These are phyloP conservation scores for Drymonia ruficornis DNA, from an alignment of 2,888 invertebrate species.

Conservation along the genomic window DNA sequence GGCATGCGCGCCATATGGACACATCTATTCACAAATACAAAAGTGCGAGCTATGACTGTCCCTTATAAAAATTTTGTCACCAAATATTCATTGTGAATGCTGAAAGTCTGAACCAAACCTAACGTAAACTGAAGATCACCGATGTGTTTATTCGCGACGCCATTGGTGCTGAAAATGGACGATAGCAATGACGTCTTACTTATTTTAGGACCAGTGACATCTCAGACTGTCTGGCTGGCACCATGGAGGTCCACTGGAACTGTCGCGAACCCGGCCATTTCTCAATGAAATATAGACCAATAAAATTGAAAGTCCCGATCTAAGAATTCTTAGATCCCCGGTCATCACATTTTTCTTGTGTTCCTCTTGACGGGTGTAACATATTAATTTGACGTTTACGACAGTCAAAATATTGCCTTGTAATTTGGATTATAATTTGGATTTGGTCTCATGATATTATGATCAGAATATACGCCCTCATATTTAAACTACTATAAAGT, in stretches of 20 bases:
- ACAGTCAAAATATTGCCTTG: not conserved
- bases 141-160: conserved; percentile 22
- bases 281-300: conserved; percentile 32
- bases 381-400: conserved; percentile 11
- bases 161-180: conserved; percentile 18
- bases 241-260: conserved; percentile 38
- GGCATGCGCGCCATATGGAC: too few species aligned
- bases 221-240: conserved; percentile 56
- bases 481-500: too few species aligned
- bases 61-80: too few species aligned
- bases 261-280: conserved; percentile 27
- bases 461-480: too few species aligned
- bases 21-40: too few species aligned
- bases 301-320: conserved; percentile 27
- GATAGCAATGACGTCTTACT: conserved; percentile 49
- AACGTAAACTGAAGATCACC: conserved; percentile 11
- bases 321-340: conserved; percentile 34
- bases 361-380: conserved; percentile 2
- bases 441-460: too few species aligned
- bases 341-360: conserved; percentile 10
- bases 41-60: too few species aligned
- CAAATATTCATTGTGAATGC: not conserved
- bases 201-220: conserved; percentile 47
- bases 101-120: not conserved
- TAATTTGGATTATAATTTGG: not conserved